Conservation (phyloP, 37 sponge, comb jelly and placozoan genomes). For the Mnemiopsis leidyi region DNA sequence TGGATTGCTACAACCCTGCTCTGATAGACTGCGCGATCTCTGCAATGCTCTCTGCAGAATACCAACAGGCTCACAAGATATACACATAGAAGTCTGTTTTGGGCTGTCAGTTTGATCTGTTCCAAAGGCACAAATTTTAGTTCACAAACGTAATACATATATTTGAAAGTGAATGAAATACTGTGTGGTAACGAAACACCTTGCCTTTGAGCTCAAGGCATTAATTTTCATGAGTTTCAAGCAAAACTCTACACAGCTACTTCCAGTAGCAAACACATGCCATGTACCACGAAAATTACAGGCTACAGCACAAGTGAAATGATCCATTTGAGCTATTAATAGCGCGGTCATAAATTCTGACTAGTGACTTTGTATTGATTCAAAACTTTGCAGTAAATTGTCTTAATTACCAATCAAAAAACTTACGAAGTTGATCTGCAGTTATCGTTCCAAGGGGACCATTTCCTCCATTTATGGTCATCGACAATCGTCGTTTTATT, state of each 20-base stretch:
- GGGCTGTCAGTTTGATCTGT: neutral
- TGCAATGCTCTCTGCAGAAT: neutral
- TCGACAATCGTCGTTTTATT: conserved; percentile 43
- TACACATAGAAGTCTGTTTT: neutral
- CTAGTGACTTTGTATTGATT: too few relatives aligned
- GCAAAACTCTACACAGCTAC: too few relatives aligned
- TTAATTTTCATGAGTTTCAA: too few relatives aligned
- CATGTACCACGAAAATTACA: too few relatives aligned
- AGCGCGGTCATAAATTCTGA: too few relatives aligned
- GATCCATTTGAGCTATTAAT: too few relatives aligned
- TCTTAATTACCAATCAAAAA: neutral
- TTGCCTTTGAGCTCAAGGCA: too few relatives aligned
- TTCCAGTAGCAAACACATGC: too few relatives aligned
- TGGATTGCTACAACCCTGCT: neutral
- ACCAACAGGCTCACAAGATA: neutral
- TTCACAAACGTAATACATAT: neutral
- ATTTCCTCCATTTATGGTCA: conserved; percentile 39
- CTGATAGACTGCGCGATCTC: neutral
- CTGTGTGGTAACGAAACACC: neutral
- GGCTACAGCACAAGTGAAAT: too few relatives aligned
- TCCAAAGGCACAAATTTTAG: neutral
- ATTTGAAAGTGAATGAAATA: neutral
- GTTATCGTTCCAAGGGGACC: conserved; percentile 38
- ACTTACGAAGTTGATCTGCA: conserved; percentile 55
- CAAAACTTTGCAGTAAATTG: neutral